Base-by-base conservation (phyloP, 1,140 invertebrate genomes). In the Glossosoma conforme region DNA sequence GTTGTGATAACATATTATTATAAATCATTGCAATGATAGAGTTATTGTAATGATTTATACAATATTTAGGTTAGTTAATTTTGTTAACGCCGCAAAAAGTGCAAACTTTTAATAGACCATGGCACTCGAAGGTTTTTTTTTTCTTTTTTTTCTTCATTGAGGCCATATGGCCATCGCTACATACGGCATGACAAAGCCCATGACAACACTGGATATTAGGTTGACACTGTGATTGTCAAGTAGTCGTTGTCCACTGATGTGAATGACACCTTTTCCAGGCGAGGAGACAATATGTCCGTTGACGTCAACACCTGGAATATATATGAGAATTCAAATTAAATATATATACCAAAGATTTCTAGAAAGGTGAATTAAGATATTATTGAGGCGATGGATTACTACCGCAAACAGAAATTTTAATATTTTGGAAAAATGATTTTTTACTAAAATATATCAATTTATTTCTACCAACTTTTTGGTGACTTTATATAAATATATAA, bases 151-250 rank as follows among this genome's bases (percentile, higher is more conserved):
- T n/a, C n/a, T n/a, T 58, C 33, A 59, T 38, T 59, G 67, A 41
- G 78, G 78, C 84, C 84, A 88, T 33, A 82, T 68, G 43, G 74
- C 63, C 60, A 84, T 82, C 6, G 86, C 84, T 36, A 92, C 63
- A 55, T 78, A 73, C 3, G 91, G 90, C 44, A 87, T 77, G 5
- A 84, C 65, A 4, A 93, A 62, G 8, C 82, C 86, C 52, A 85
- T 89, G 1, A 87, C 67, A 30, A 93, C 78, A 45, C 81, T 87
- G 0, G 89, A 86, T 40, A 94, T 70, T 13, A 96, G 75, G 70
- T 95, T 96, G 0, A 96, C 89, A 68, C 87, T 86, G 61, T 94
- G 89, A 67, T 95, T 95, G 65, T 94, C 90, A n/a, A 96, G 67
- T 35, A 93, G 68, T 56, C 80, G 77, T 48, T 75, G 67, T 17